These are phyloP conservation scores for Takifugu flavidus DNA, from an alignment of 2,113 vertebrate genomes.

Conservation along the genomic window DNA sequence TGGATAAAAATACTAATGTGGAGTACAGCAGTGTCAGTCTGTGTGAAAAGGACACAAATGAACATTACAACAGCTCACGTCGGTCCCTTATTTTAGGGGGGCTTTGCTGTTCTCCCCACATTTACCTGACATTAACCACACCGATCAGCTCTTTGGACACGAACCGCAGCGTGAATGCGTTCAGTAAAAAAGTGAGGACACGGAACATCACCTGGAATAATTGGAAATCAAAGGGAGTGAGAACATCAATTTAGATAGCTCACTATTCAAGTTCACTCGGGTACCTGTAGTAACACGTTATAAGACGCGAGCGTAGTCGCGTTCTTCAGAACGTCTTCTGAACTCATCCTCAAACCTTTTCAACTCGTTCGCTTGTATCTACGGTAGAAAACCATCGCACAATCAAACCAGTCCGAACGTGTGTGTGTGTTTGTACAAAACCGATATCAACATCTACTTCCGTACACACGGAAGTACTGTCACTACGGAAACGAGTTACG, in stretches of 20 bases:
- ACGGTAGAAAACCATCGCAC: neutral
- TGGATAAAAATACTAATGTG: constrained; percentile 88
- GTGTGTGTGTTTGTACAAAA: no score
- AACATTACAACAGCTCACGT: no score
- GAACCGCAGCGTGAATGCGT: constrained; percentile 92
- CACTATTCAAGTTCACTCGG: neutral
- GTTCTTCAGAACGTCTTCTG: constrained; percentile 66
- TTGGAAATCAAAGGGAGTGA: neutral
- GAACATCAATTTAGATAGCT: neutral
- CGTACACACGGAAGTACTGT: constrained; percentile 47
- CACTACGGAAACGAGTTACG: constrained; percentile 5
- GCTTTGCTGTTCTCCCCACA: constrained; percentile 27
- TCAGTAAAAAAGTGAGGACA: constrained; percentile 85
- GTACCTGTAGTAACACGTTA: constrained; percentile 76
- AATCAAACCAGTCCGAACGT: neutral
- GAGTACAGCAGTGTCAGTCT: constrained; percentile 81
- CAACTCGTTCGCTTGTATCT: neutral
- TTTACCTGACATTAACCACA: constrained; percentile 91
- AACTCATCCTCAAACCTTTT: constrained; percentile 63
- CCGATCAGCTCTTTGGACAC: constrained; percentile 91
- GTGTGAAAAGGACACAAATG: no score
- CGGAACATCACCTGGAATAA: constrained; percentile 85
- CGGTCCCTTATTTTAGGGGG: no score
- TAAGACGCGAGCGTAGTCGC: constrained; percentile 74
- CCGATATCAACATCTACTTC: constrained; percentile 37